Evolutionary conservation across 2,797 vertebrate genomes (phyloP), one percentile per base, ranked within the genome.

Genomic region (Falco rusticolus): DNA sequence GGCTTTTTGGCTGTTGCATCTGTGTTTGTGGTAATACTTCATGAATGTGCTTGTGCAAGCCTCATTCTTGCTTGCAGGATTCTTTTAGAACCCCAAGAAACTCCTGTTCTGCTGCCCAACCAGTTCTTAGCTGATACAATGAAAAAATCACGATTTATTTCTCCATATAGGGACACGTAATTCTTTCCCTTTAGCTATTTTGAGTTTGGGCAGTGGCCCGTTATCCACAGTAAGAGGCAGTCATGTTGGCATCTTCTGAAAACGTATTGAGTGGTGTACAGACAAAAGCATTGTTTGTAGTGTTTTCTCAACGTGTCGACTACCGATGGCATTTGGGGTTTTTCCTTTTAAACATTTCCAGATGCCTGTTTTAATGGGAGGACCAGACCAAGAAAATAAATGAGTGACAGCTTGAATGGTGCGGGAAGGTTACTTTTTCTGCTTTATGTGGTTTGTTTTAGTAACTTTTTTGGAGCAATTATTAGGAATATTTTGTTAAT

Each of bases 1-100:
- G 76, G 50, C 82, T 91, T 80, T 91, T 91, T 91, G 72, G 28
- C 79, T 83, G 65, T 81, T 71, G 31, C 39, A 45, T 89, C 87
- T 91, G 45, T 76, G 75, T 80, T 85, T 80, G 68, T 86, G 53
- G 45, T 50, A 47, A 37, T 85, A 11, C 20, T 84, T 94, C 25
- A 16, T 61, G 57, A 88, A 84, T 65, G 79, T 89, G 61, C 76
- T 24, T 75, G 76, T 91, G 41, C 61, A 86, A 90, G 76, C 69
- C 45, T 88, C 4, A 0, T 87, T 90, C 59, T 80, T 80, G 37
- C 56, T 63, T 69, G 70, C 56, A 74, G 75, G 19, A 77, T 89
- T 87, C 54, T 69, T 93, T 60, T 33, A 34, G 69, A 77, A 37
- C 17, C 11, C 4, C 12, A 47, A 86, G 43, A 74, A 94, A 53